Percentiles rank a stretch among this genome's conserved stretches.
Evolutionary conservation across 2,888 invertebrate species (phyloP).

Genomic region (Drosophila recens): DNA sequence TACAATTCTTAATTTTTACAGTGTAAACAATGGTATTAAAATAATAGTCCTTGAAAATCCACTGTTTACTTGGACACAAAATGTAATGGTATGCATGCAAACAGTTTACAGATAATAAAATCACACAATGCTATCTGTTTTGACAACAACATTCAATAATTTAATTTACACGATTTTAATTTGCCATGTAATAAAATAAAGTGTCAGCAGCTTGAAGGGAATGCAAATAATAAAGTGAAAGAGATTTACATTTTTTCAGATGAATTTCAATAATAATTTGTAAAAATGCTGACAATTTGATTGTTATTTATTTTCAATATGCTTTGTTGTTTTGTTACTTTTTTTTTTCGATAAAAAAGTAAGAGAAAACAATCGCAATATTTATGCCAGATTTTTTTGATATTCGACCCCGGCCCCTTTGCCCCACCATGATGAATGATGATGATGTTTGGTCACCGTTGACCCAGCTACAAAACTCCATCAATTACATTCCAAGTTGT

Average conservation of each 20-base stretch:
- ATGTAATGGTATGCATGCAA: no score
- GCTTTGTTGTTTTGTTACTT: constrained; percentile 13
- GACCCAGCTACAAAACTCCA: constrained; percentile 39
- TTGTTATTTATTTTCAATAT: constrained; percentile 55
- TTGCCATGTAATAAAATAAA: constrained; percentile 15
- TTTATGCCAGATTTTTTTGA: constrained; percentile 25
- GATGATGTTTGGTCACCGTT: constrained; percentile 43
- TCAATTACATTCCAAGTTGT: constrained; percentile 48
- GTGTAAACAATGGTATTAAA: no score
- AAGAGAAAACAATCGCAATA: constrained; percentile 19
- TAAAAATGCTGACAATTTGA: constrained; percentile 39
- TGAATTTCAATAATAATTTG: constrained; percentile 24
- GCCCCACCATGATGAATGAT: constrained; percentile 48
- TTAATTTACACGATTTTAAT: constrained; percentile 49
- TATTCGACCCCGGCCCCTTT: not conserved
- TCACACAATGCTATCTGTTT: constrained; percentile 27
- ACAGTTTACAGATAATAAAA: no score
- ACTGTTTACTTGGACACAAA: no score
- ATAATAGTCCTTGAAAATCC: no score
- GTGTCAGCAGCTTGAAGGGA: not conserved
- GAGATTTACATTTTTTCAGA: not conserved
- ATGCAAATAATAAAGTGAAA: not conserved
- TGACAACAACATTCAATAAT: constrained; percentile 30
- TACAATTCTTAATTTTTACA: no score
- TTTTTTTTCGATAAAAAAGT: constrained; percentile 4